Conservation (phyloP, 2,797 vertebrate genomes). For the Heliangelus exortis region DNA sequence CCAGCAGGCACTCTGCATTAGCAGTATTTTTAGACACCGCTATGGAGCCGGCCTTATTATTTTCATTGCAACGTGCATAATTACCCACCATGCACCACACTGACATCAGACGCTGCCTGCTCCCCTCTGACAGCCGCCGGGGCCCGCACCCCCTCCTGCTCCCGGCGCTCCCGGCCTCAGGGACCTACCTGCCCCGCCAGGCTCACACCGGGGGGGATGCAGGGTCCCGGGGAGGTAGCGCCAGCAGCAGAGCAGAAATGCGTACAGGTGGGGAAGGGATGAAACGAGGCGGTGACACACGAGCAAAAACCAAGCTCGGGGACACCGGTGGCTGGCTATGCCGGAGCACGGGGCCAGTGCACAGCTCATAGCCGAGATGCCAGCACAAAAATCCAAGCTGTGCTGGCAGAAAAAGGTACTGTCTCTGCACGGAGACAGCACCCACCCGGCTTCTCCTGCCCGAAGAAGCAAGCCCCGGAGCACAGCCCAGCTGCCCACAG, state of each 20-base stretch:
- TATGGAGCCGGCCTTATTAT: conserved; percentile 63
- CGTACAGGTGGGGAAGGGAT: not conserved
- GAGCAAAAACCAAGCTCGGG: rapidly evolving
- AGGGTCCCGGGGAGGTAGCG: not conserved
- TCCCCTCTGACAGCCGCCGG: conserved; percentile 1
- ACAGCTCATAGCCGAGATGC: not conserved
- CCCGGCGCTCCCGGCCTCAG: not conserved
- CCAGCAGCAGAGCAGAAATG: rapidly evolving
- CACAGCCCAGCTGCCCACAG: not conserved
- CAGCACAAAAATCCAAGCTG: not conserved
- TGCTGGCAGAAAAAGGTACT: rapidly evolving
- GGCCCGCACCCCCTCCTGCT: not conserved
- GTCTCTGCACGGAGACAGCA: not conserved
- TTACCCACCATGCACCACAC: conserved; percentile 62
- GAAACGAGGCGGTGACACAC: rapidly evolving
- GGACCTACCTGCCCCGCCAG: not conserved
- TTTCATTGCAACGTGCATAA: conserved; percentile 68
- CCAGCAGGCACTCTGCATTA: conserved; percentile 20
- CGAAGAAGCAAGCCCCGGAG: not conserved
- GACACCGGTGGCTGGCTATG: not conserved
- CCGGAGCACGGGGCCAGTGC: rapidly evolving
- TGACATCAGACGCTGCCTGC: conserved; percentile 57
- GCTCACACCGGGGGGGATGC: rapidly evolving
- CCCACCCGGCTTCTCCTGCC: not conserved
- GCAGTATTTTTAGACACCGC: conserved; percentile 67